A percentile compares a stretch with the other conserved stretches of the same genome.
Evolutionary conservation across 2,888 invertebrate genomes (phyloP).

Genomic region (Dendrolimus houi): DNA sequence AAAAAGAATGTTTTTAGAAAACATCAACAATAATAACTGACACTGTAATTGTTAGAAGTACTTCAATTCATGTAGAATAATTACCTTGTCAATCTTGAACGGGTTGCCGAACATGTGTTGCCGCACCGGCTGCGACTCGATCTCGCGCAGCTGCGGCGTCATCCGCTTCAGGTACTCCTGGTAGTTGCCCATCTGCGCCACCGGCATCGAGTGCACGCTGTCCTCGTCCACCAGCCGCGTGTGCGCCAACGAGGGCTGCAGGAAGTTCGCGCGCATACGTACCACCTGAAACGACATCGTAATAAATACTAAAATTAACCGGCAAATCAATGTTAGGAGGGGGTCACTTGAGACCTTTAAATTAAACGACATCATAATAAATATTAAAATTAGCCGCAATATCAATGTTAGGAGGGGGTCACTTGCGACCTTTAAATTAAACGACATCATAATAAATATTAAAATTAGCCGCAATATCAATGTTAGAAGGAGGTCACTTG

Average conservation of each 20-base stretch:
- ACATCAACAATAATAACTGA: no score
- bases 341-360: no score
- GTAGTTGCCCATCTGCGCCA: constrained; percentile 99
- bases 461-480: no score
- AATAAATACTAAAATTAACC: no score
- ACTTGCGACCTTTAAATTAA: no score
- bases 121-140: constrained; percentile 95
- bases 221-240: constrained; percentile 91
- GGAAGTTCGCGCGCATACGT: constrained; percentile 95
- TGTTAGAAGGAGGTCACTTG: no score
- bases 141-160: constrained; percentile 93
- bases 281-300: constrained; percentile 75
- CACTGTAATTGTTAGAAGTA: not conserved
- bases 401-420: no score
- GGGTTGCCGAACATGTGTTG: constrained; percentile 99
- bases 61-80: constrained; percentile 13
- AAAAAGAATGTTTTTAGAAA: no score
- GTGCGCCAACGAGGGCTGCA: constrained; percentile 86
- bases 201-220: constrained; percentile 95
- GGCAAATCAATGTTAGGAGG: no score
- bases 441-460: no score
- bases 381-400: no score
- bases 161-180: constrained; percentile 98
- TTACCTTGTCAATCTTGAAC: constrained; percentile 97
- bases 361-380: no score